Evolutionary conservation across 2,113 vertebrate species (phyloP).

Genomic region (Anoura caudifer): DNA sequence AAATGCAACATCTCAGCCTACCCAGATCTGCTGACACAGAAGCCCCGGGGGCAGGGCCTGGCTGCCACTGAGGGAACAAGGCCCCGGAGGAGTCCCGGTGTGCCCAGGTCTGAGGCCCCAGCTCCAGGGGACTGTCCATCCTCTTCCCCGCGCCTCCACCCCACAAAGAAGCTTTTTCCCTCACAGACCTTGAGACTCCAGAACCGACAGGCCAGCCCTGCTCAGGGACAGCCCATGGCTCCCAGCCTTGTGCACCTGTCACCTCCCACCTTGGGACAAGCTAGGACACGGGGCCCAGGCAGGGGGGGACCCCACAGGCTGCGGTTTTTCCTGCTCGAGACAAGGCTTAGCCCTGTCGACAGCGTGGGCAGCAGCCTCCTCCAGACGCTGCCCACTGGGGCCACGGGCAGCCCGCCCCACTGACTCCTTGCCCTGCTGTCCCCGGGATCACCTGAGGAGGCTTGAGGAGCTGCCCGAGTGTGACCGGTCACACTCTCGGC

Average conservation of each 20-base stretch:
- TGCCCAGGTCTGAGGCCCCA: fast-evolving
- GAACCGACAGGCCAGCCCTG: background rate
- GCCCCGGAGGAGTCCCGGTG: background rate
- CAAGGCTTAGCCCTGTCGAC: background rate
- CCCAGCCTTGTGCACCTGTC: background rate
- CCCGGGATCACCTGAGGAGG: constrained; percentile 86
- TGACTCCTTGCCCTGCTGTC: fast-evolving
- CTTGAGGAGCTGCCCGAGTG: constrained; percentile 90
- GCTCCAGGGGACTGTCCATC: background rate
- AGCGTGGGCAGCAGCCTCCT: background rate
- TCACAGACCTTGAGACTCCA: background rate
- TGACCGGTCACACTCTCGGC: constrained; percentile 88
- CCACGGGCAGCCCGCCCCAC: background rate
- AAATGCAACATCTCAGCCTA: background rate
- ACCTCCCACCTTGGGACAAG: fast-evolving
- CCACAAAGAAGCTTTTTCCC: background rate
- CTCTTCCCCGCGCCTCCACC: no score
- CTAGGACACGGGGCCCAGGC: background rate
- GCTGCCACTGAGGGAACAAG: background rate
- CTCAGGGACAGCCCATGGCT: fast-evolving
- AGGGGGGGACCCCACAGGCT: background rate
- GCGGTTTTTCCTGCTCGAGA: background rate
- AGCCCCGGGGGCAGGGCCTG: fast-evolving
- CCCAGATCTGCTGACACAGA: background rate
- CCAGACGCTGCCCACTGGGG: background rate